A percentile compares a stretch with the other conserved stretches of the same genome.
phyloP scores from a whole-genome alignment of 2,113 vertebrate genomes.

The Agelaius tricolor region DNA sequence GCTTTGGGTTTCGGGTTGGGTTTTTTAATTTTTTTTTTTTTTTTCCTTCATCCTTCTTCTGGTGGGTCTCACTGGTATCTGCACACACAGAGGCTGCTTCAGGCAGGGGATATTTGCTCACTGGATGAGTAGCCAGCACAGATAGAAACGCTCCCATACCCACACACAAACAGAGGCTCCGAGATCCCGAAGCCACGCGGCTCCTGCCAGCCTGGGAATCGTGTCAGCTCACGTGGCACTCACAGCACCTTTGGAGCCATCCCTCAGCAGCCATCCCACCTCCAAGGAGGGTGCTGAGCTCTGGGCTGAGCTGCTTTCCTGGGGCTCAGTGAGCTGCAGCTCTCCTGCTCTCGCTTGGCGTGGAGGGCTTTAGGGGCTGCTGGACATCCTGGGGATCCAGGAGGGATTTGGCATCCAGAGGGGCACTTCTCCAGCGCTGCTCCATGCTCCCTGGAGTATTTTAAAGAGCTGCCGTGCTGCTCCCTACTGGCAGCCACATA shows the following conservation, averaged over 20 bases:
- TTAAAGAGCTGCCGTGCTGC: background rate
- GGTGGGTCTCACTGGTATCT: conserved; percentile 40
- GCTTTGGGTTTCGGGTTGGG: conserved; percentile 18
- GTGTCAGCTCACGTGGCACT: rapidly evolving
- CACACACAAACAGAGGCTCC: background rate
- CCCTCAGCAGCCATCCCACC: rapidly evolving
- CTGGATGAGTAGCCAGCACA: background rate
- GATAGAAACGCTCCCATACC: conserved; percentile 4
- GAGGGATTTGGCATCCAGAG: background rate
- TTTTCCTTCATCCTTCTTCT: background rate
- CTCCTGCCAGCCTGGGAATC: rapidly evolving
- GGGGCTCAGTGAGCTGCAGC: no score
- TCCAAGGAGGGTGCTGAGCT: no score
- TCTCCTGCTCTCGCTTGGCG: no score
- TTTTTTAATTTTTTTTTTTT: background rate
- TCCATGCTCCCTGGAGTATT: background rate
- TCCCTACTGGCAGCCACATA: background rate
- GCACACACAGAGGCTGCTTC: conserved; percentile 2
- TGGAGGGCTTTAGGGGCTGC: no score
- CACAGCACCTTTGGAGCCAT: rapidly evolving
- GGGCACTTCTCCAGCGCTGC: background rate
- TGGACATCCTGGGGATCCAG: no score
- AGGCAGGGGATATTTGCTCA: background rate
- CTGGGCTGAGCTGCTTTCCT: no score
- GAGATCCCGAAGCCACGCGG: background rate